Base-by-base conservation (phyloP, 2,797 vertebrate genomes). In the Oryzias sinensis region DNA sequence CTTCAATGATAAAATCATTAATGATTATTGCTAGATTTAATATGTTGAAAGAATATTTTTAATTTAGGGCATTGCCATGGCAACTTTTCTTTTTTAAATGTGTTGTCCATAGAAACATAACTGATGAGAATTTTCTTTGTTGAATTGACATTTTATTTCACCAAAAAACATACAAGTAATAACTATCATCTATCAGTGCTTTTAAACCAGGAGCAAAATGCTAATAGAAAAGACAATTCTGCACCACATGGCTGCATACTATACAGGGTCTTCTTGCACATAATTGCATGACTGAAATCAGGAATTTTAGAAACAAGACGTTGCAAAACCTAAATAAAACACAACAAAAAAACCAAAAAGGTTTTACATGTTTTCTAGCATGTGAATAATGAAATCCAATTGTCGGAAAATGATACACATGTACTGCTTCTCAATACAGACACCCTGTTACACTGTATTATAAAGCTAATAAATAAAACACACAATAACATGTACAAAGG, bases 391-490 rank as follows among this genome's bases (percentile, higher is more conserved):
- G 2, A 37, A 37, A 37, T 11, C 9, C 33, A 11, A 2, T 9
- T 80, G 70, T 82, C 75, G 85, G 33, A 37, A 74, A 83, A 72
- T 20, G 41, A 80, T 73, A 75, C 56, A 81, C 77, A 76, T 80
- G 72, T 76, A 81, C 62, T 83, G 80, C 81, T 80, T 77, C 68
- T 64, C 49, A 84, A 81, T 84, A 88, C 87, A 89, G 85, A 82
- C 72, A 82, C 83, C 68, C 79, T 80, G 73, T 79, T 85, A 82
- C 6, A 70, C 70, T 87, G 85, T 65, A 88, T 84, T 64, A 54
- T 70, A 79, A 82, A 86, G 86, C 81, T 84, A 92, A 92, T 92
- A 92, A 91, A 91, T 92, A 89, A 90, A 85, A 87, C 73, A 81
- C 83, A 81, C 80, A 89, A 83, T 73, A 84, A 37, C 33, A 73